These are phyloP conservation scores for Dermochelys coriacea DNA, from an alignment of 2,797 vertebrate genomes.

Conservation along the genomic window DNA sequence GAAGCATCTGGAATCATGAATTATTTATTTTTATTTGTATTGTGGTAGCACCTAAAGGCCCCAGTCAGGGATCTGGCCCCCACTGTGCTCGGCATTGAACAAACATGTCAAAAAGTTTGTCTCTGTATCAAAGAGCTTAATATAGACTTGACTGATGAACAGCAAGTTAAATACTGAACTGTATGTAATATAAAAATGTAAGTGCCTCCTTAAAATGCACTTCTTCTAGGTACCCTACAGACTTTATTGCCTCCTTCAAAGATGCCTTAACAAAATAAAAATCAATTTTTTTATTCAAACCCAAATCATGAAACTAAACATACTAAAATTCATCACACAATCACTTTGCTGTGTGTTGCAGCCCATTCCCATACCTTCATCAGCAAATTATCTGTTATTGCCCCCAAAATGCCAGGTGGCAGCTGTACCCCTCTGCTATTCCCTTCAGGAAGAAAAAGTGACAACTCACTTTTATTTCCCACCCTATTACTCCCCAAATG, in stretches of 20 bases:
- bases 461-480: neutral
- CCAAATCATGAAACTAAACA: neutral
- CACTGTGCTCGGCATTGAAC: accelerated
- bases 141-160: neutral
- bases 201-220: neutral
- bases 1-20: too few species aligned
- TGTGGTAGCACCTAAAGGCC: neutral
- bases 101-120: neutral
- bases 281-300: neutral
- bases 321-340: accelerated
- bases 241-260: neutral
- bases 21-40: too few species aligned
- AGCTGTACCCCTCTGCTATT: neutral
- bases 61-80: neutral
- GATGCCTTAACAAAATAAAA: neutral
- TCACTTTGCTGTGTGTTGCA: neutral
- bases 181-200: neutral
- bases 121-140: neutral
- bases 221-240: neutral
- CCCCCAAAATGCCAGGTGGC: neutral
- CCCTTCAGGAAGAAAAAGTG: neutral
- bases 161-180: neutral
- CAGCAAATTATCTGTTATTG: neutral
- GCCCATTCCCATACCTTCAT: accelerated
- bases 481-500: neutral